Evolutionary conservation across 2,797 vertebrate genomes (phyloP), one percentile per base, ranked within the genome.

Genomic region (Dipus sagitta): DNA sequence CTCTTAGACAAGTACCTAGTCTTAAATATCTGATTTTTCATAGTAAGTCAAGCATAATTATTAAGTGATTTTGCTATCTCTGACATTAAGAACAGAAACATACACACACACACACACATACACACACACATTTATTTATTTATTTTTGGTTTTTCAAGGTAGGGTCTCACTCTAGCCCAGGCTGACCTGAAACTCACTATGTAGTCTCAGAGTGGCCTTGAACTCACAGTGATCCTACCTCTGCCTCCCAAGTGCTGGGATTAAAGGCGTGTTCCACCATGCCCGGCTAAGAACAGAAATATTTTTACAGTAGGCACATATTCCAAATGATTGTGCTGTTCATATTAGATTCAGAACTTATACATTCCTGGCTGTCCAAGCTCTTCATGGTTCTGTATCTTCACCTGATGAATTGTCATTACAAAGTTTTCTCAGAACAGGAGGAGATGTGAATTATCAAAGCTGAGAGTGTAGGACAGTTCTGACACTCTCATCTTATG

Each of bases 11-110:
- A 93, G 88, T 52, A n/a, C 82, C 76, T 91, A 82, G 72, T 58
- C 72, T 54, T 74, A 77, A 78, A 60, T 54, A 88, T 28, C 95
- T 91, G 86, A 70, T 68, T 94, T 96, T 91, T 90, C 68, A 38
- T 76, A 90, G 68, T 93, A 85, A 47, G 28, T 72, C 65, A 87
- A 52, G 28, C 54, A 30, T 72, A 70, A 75, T 81, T 88, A 60
- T 47, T 83, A 75, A 94, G 80, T 91, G 34, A 83, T 8, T 92
- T 87, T 70, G 20, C 30, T 84, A 65, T 74, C 72, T 92, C 88
- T 88, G 28, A 67, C 34, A 18, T 23, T 70, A 82, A 94, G 64
- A 94, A 60, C 72, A 65, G 65, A 93, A 68, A 65, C 54, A 62
- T 60, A 38, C 38, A 38, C 38, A 38, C 38, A 38, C 38, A 38